These are phyloP conservation scores for Eospalax fontanierii DNA, from an alignment of 2,797 vertebrate genomes.

Conservation along the genomic window DNA sequence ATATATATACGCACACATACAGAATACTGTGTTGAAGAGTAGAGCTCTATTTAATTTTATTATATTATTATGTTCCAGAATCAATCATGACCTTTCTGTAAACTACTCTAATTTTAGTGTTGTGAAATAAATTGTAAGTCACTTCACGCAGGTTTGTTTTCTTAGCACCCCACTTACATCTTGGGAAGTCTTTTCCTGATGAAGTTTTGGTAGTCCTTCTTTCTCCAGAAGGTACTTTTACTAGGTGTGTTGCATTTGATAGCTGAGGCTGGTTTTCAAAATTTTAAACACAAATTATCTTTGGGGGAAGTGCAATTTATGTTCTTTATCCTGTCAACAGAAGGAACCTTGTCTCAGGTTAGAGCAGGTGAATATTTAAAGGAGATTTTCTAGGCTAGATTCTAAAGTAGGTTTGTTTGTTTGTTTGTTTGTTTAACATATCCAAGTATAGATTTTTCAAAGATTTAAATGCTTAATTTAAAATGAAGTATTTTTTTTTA, in stretches of 20 bases:
- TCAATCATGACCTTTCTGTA: constrained; percentile 52
- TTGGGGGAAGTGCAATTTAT: constrained; percentile 80
- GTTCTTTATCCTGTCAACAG: constrained; percentile 68
- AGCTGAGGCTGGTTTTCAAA: constrained; percentile 73
- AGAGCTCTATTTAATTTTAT: constrained; percentile 83
- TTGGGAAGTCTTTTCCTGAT: constrained; percentile 79
- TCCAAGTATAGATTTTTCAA: constrained; percentile 63
- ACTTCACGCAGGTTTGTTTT: constrained; percentile 80
- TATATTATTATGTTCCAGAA: constrained; percentile 82
- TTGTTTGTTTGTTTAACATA: constrained; percentile 65
- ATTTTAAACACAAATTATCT: constrained; percentile 48
- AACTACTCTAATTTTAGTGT: constrained; percentile 75
- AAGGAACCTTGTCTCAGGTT: constrained; percentile 77
- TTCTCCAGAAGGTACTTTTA: constrained; percentile 71
- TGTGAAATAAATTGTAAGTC: constrained; percentile 73
- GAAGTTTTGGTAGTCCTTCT: constrained; percentile 59
- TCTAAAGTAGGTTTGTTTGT: constrained; percentile 21
- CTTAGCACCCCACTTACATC: constrained; percentile 83
- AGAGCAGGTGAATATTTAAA: background rate
- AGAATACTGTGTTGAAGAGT: constrained; percentile 69
- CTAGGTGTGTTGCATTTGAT: constrained; percentile 45
- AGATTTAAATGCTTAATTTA: constrained; percentile 72
- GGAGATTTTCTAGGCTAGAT: background rate
- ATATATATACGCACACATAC: background rate
- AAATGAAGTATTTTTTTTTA: constrained; percentile 50